These are phyloP conservation scores for Trididemnum clinides DNA, from an alignment of 23 tunicate genomes.

Conservation along the genomic window DNA sequence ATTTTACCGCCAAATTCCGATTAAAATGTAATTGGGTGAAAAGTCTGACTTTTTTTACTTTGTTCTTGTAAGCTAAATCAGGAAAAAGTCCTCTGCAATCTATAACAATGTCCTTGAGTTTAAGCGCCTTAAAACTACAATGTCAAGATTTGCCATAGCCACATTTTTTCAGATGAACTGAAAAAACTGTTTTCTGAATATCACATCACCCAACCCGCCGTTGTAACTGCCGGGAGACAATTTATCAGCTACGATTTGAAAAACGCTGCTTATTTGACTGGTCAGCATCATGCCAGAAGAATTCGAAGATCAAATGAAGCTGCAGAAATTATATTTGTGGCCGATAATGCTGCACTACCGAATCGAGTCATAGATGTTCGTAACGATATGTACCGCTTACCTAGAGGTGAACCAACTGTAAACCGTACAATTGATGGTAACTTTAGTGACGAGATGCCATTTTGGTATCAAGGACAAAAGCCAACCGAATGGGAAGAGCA, in stretches of 20 bases:
- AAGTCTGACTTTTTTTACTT: no score
- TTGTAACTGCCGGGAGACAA: slow-evolving; percentile 47
- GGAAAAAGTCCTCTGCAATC: no score
- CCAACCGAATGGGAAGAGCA: background rate
- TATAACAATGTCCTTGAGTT: no score
- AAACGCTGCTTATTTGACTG: background rate
- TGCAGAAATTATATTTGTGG: slow-evolving; percentile 13
- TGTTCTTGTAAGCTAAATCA: no score
- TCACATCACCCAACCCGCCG: slow-evolving; percentile 44
- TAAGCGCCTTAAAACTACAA: no score
- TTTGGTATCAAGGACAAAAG: background rate
- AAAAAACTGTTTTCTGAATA: slow-evolving; percentile 27
- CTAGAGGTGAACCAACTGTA: background rate
- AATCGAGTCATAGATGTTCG: slow-evolving; percentile 28
- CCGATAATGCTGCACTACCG: background rate
- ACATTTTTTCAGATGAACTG: slow-evolving; percentile 46
- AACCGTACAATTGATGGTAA: background rate
- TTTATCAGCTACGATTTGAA: slow-evolving; percentile 44
- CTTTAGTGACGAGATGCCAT: background rate
- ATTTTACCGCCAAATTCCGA: no score
- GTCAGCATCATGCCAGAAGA: background rate
- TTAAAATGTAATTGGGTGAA: no score
- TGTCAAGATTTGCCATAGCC: no score
- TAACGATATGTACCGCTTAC: slow-evolving; percentile 11
- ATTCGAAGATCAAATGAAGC: slow-evolving; percentile 40